These are phyloP conservation scores for Chelonoidis abingdonii DNA, from an alignment of 2,113 vertebrate genomes.

Conservation along the genomic window DNA sequence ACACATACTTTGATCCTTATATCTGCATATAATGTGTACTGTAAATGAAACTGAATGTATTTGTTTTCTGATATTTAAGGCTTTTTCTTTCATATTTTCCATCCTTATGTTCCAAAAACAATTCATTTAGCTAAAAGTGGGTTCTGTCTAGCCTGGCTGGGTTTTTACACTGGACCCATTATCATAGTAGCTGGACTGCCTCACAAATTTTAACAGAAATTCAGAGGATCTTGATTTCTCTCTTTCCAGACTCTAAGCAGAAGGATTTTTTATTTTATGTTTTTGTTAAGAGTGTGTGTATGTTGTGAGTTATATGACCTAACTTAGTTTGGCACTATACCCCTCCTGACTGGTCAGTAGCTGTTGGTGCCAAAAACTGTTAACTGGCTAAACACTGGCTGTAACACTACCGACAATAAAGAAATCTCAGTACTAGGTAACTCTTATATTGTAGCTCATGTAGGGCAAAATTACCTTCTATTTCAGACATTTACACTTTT, in stretches of 20 bases:
- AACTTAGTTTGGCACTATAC: neutral
- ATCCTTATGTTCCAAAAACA: neutral
- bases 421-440: neutral
- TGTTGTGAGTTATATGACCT: neutral
- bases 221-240: rapidly evolving
- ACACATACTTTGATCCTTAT: neutral
- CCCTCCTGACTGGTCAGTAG: neutral
- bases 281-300: neutral
- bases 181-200: neutral
- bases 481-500: neutral
- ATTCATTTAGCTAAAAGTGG: neutral
- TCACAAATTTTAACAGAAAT: neutral
- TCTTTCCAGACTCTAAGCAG: neutral
- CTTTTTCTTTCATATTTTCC: neutral
- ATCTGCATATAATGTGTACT: neutral
- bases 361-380: neutral
- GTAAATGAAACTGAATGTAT: neutral
- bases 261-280: neutral
- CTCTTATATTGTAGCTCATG: neutral
- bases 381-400: neutral
- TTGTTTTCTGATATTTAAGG: neutral
- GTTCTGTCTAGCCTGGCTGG: neutral
- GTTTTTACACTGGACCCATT: neutral
- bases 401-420: neutral
- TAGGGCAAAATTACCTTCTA: neutral